These are phyloP conservation scores for Drosophila bocki DNA, from an alignment of 1,140 invertebrate species.

Conservation along the genomic window DNA sequence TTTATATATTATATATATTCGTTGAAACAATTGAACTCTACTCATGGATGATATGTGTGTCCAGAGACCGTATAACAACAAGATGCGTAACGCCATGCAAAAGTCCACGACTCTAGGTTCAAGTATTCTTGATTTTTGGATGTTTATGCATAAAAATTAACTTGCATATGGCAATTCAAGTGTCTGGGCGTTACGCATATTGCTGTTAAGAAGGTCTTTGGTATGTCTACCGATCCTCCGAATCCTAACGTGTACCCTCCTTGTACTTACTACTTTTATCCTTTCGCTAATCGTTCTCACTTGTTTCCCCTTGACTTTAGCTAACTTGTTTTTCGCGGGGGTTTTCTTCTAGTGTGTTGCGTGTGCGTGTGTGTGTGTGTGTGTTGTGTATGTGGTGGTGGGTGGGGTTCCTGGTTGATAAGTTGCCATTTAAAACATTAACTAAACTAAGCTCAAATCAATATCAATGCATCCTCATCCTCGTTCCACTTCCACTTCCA, in stretches of 20 bases:
- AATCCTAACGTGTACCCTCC: background rate
- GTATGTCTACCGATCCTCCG: conserved; percentile 5
- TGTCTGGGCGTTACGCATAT: background rate
- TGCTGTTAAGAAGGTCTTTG: background rate
- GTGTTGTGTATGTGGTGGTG: conserved; percentile 1
- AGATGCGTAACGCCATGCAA: background rate
- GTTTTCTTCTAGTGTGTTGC: conserved; percentile 3
- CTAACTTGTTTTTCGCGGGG: conserved; percentile 1
- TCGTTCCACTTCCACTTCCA: conserved; percentile 18
- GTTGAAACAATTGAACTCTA: conserved; percentile 55
- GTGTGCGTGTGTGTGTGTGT: background rate
- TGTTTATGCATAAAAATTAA: background rate
- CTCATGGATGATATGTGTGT: conserved; percentile 49
- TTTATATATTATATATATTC: conserved; percentile 37
- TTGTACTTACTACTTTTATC: background rate
- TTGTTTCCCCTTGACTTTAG: conserved; percentile 3
- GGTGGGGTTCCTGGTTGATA: conserved; percentile 13
- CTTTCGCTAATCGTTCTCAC: background rate
- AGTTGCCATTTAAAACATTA: conserved; percentile 26
- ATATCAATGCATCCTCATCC: conserved; percentile 43
- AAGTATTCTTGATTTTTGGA: too few relatives aligned
- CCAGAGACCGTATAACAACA: background rate
- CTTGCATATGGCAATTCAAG: background rate
- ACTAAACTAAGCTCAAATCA: conserved; percentile 46
- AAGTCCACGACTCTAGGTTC: too few relatives aligned